Conservation (phyloP, 2,113 vertebrate species). For the Notothenia coriiceps region DNA sequence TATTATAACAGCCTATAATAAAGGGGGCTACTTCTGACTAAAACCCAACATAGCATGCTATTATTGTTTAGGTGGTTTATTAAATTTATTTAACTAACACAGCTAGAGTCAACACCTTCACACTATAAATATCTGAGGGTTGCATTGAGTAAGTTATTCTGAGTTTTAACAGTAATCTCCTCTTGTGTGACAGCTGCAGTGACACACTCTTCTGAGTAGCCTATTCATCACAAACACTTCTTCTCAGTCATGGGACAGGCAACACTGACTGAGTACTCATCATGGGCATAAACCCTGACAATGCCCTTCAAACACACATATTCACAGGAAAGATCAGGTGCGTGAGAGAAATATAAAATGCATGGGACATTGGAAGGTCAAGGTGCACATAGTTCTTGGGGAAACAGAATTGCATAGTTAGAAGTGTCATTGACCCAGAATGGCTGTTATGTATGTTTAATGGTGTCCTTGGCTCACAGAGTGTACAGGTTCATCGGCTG, state of each 20-base stretch:
- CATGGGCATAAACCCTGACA: not conserved
- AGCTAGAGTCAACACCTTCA: constrained; percentile 1
- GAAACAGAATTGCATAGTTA: constrained; percentile 42
- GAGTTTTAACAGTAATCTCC: constrained; percentile 37
- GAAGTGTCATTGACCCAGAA: constrained; percentile 64
- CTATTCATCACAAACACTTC: constrained; percentile 30
- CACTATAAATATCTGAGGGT: constrained; percentile 20
- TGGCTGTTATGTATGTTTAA: constrained; percentile 62
- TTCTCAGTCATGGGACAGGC: constrained; percentile 13
- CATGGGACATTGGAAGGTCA: constrained; percentile 37
- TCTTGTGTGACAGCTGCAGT: constrained; percentile 43
- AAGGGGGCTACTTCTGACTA: too few relatives aligned
- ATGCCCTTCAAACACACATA: not conserved
- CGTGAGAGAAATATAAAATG: constrained; percentile 16
- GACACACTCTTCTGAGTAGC: constrained; percentile 29
- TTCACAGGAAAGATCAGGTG: not conserved
- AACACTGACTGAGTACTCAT: constrained; percentile 20
- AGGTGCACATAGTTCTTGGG: constrained; percentile 43
- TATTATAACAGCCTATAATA: too few relatives aligned
- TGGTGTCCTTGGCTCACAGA: constrained; percentile 64
- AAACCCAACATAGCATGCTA: too few relatives aligned
- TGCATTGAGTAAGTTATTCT: constrained; percentile 29
- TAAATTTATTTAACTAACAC: too few relatives aligned
- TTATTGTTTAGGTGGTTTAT: too few relatives aligned
- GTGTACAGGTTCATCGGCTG: constrained; percentile 52